Percentiles rank a stretch among this genome's conserved stretches.
Conservation (phyloP, 2,888 invertebrate species). For the Erebia ligea region DNA sequence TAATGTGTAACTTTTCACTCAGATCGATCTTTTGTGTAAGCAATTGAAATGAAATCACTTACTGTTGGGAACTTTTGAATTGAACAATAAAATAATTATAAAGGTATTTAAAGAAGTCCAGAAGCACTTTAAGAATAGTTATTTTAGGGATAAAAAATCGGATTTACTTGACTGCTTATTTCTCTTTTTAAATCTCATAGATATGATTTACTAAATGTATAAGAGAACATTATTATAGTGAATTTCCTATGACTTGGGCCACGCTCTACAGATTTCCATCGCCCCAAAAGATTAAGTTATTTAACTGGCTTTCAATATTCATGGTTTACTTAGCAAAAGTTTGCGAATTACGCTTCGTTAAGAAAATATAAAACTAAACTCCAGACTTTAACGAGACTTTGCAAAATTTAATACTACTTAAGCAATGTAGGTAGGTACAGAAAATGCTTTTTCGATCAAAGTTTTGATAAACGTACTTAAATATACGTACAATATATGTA, state of each 20-base stretch:
- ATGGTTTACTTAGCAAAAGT: conserved; percentile 57
- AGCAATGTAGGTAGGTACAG: not conserved
- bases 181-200: too few species aligned
- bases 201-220: too few species aligned
- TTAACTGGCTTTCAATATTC: conserved; percentile 44
- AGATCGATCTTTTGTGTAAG: not conserved
- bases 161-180: too few species aligned
- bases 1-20: not conserved
- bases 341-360: conserved; percentile 44
- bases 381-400: conserved; percentile 24
- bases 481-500: not conserved
- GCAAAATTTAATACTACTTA: conserved; percentile 30
- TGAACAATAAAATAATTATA: too few species aligned
- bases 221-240: too few species aligned
- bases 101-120: too few species aligned
- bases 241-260: conserved; percentile 14
- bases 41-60: too few species aligned
- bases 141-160: too few species aligned
- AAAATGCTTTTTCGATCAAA: not conserved
- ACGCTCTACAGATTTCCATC: conserved; percentile 12
- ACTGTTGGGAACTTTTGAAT: too few species aligned
- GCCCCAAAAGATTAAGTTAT: conserved; percentile 36
- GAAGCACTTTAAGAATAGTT: too few species aligned
- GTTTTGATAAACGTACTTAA: not conserved
- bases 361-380: conserved; percentile 36